Conservation (phyloP, 2,888 invertebrate species). For the Saturnia pavonia region DNA sequence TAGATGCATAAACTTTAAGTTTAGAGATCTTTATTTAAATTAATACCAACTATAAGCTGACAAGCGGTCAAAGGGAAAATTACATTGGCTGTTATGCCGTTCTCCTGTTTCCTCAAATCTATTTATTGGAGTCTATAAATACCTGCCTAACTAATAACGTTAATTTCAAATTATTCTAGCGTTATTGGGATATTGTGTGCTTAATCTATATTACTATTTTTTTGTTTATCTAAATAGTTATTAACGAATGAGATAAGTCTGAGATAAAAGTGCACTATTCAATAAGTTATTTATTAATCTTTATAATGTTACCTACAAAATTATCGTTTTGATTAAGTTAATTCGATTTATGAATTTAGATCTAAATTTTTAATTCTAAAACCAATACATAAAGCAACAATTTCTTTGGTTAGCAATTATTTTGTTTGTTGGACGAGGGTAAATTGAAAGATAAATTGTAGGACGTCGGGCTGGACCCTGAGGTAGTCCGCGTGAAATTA, state of each 20-base stretch:
- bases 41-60: slow-evolving; percentile 7
- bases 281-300: neutral
- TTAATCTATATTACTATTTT: neutral
- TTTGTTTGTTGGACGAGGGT: slow-evolving; percentile 26
- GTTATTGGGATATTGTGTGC: neutral
- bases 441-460: slow-evolving; percentile 22
- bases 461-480: slow-evolving; percentile 17
- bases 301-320: neutral
- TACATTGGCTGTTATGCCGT: slow-evolving; percentile 3
- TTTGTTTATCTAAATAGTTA: no score
- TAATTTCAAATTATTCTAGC: slow-evolving; percentile 38
- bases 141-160: slow-evolving; percentile 36
- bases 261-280: neutral
- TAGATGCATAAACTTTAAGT: neutral
- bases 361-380: slow-evolving; percentile 14
- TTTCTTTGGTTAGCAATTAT: slow-evolving; percentile 21
- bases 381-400: slow-evolving; percentile 28
- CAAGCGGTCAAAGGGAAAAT: slow-evolving; percentile 5
- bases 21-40: slow-evolving; percentile 3
- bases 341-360: neutral
- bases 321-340: neutral
- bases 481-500: slow-evolving; percentile 19
- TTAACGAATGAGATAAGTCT: no score
- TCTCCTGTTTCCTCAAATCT: neutral
- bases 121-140: slow-evolving; percentile 38